Conservation (phyloP, 2,888 invertebrate species). For the Mystacides longicornis region DNA sequence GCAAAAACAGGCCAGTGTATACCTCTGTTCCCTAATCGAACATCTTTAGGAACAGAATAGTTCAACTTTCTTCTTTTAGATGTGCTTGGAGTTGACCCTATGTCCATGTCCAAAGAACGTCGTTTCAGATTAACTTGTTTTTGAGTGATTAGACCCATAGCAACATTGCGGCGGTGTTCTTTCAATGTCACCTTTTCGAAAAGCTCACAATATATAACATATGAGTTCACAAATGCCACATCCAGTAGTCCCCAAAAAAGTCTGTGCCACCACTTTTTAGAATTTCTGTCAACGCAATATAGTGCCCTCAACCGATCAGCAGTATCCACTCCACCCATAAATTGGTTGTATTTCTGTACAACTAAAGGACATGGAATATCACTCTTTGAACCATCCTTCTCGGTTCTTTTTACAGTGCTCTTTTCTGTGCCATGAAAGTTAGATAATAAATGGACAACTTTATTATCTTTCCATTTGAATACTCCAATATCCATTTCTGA, state of each 20-base stretch:
- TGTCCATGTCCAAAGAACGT: not conserved
- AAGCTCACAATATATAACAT: not conserved
- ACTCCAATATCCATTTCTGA: too few species aligned
- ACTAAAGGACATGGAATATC: not conserved
- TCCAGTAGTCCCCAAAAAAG: not conserved
- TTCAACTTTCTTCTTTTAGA: not conserved
- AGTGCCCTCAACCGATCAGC: not conserved
- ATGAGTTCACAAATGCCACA: not conserved
- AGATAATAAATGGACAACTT: not conserved
- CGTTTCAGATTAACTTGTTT: not conserved
- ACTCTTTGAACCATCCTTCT: not conserved
- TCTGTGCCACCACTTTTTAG: slow-evolving; percentile 1
- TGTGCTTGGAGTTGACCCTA: not conserved
- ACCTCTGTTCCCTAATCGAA: slow-evolving; percentile 13
- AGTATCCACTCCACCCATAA: not conserved
- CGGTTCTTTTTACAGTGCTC: not conserved
- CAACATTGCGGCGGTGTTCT: not conserved
- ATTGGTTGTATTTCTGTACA: not conserved
- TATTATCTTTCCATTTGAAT: slow-evolving; percentile 6
- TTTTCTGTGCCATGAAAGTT: not conserved
- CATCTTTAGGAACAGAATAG: slow-evolving; percentile 1
- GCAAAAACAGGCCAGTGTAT: slow-evolving; percentile 10
- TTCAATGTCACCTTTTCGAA: not conserved
- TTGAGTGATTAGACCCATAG: not conserved
- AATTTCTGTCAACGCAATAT: not conserved